Conservation (phyloP, 2,888 invertebrate genomes). For the Clusia tigrina region DNA sequence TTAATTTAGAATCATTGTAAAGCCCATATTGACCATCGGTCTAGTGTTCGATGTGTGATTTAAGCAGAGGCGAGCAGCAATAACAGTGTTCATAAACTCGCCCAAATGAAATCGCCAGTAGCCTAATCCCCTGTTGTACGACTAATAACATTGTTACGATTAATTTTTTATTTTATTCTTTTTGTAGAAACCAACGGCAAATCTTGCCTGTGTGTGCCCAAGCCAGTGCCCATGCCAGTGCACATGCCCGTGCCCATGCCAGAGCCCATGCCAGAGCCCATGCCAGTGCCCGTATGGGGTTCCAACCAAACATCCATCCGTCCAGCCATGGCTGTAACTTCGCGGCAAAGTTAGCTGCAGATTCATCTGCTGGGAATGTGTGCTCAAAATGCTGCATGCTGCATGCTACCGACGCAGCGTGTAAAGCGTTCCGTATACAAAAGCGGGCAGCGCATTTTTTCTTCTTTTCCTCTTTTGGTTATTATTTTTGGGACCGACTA, state of each 20-base stretch:
- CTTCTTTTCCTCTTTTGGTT: conserved; percentile 1
- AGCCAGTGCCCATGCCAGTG: not conserved
- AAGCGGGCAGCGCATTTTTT: not conserved
- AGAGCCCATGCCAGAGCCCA: not conserved
- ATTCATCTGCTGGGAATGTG: conserved; percentile 35
- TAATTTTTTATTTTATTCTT: conserved; percentile 48
- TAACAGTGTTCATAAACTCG: conserved; percentile 51
- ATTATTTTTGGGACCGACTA: not conserved
- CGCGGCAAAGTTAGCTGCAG: conserved; percentile 12
- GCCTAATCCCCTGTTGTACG: conserved; percentile 65
- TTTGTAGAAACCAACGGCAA: not conserved
- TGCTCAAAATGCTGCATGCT: not conserved
- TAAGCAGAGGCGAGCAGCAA: conserved; percentile 56
- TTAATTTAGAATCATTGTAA: no score
- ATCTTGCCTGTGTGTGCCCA: not conserved
- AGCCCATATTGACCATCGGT: no score
- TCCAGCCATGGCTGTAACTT: not conserved
- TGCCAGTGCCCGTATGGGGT: not conserved
- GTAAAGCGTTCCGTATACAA: not conserved
- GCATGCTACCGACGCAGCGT: not conserved
- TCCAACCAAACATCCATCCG: not conserved
- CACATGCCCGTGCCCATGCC: not conserved
- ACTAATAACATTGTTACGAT: conserved; percentile 65
- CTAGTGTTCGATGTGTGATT: conserved; percentile 35
- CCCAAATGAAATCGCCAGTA: conserved; percentile 50